These are phyloP conservation scores for Gnathonemus longibarbis DNA, from an alignment of 2,113 vertebrate species.

Conservation along the genomic window DNA sequence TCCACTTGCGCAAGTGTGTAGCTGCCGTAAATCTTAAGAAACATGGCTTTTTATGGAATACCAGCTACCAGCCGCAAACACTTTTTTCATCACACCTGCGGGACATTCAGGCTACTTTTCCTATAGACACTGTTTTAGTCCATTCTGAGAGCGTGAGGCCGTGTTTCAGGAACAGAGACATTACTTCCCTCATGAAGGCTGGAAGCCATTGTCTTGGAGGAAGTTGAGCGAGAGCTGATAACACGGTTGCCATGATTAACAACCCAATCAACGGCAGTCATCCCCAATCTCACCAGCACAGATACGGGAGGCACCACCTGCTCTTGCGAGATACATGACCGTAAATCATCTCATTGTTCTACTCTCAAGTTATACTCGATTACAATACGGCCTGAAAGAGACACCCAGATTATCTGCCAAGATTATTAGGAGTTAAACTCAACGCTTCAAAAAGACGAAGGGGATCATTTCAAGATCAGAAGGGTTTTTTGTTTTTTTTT, in stretches of 20 bases:
- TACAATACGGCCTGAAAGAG: not conserved
- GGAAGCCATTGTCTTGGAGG: not conserved
- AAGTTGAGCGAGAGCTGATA: not conserved
- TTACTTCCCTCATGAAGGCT: not conserved
- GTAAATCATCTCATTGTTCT: not conserved
- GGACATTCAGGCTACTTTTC: not conserved
- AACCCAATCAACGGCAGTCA: not conserved
- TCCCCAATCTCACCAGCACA: not conserved
- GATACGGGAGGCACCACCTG: not conserved
- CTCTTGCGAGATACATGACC: not conserved
- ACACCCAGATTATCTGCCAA: not conserved
- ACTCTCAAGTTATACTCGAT: not conserved
- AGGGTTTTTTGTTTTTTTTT: not conserved
- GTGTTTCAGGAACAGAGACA: constrained; percentile 8
- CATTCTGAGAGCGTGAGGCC: not conserved
- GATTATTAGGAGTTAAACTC: not conserved
- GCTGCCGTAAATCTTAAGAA: not conserved
- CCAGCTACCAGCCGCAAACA: not conserved
- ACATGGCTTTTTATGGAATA: not conserved
- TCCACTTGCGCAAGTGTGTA: not conserved
- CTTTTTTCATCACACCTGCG: not conserved
- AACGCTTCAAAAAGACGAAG: not conserved
- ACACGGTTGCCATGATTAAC: not conserved
- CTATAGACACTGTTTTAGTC: not conserved
- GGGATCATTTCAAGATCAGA: not conserved